phyloP scores from a whole-genome alignment of 2,888 invertebrate species.

The Falcaria lacertinaria region DNA sequence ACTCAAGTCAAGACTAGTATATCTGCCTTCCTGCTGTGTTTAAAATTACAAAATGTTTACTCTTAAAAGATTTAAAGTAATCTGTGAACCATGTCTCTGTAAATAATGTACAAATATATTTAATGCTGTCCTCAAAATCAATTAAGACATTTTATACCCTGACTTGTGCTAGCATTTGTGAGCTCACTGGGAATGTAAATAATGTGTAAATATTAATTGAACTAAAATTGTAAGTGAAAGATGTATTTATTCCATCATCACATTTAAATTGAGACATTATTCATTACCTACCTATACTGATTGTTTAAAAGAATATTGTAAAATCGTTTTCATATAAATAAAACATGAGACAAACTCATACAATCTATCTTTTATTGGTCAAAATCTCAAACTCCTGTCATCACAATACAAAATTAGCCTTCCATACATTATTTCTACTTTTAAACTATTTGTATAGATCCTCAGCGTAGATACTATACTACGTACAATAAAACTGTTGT shows the following conservation, averaged over 20 bases:
- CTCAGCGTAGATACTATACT: too few species aligned
- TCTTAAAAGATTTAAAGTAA: too few species aligned
- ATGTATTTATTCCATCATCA: constrained; percentile 73
- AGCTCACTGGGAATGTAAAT: constrained; percentile 50
- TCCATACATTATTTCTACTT: too few species aligned
- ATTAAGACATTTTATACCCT: constrained; percentile 52
- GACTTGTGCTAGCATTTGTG: constrained; percentile 39
- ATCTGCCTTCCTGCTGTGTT: too few species aligned
- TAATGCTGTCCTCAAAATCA: constrained; percentile 34
- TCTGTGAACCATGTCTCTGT: constrained; percentile 28
- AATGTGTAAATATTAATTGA: constrained; percentile 57
- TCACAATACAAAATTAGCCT: too few species aligned
- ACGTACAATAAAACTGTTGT: too few species aligned
- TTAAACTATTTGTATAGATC: too few species aligned
- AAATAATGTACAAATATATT: constrained; percentile 66
- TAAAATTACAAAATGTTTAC: too few species aligned
- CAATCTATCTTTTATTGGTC: constrained; percentile 11
- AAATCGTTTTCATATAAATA: constrained; percentile 75
- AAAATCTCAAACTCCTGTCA: too few species aligned
- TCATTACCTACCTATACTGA: constrained; percentile 63
- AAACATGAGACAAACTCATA: constrained; percentile 43
- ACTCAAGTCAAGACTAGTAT: too few species aligned
- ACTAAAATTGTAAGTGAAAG: constrained; percentile 39
- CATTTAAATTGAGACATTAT: constrained; percentile 59
- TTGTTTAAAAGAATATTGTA: constrained; percentile 71